Evolutionary conservation across 2,797 vertebrate species (phyloP).

Genomic region (Leptodactylus fallax): DNA sequence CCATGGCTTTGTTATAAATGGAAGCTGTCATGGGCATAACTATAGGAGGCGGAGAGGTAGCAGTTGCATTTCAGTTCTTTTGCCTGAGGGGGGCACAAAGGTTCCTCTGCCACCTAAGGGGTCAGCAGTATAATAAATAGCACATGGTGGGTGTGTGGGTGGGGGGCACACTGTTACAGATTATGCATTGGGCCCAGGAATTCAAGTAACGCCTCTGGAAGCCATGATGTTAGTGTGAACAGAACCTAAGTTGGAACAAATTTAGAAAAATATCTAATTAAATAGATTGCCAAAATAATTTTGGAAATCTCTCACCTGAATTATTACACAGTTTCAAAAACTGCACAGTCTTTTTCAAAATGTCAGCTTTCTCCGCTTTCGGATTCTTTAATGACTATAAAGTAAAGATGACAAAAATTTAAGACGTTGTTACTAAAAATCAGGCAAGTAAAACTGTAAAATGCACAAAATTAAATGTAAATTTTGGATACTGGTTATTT

Average conservation of each 20-base stretch:
- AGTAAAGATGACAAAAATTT: background rate
- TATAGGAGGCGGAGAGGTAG: background rate
- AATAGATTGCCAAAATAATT: background rate
- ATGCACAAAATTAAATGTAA: background rate
- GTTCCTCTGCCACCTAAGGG: background rate
- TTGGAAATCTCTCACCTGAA: conserved; percentile 50
- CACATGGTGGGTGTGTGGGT: background rate
- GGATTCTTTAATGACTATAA: conserved; percentile 86
- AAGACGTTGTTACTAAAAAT: background rate
- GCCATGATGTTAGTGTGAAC: background rate
- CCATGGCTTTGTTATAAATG: background rate
- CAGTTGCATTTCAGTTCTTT: background rate
- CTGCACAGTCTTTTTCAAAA: conserved; percentile 86
- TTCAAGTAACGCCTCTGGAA: no score
- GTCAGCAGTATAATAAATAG: background rate
- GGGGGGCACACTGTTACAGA: background rate
- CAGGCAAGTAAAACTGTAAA: background rate
- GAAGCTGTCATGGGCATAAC: background rate
- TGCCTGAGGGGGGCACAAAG: background rate
- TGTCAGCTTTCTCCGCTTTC: conserved; percentile 91
- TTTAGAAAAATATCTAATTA: background rate
- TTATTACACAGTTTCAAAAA: conserved; percentile 75
- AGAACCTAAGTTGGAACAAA: background rate
- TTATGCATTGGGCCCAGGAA: background rate
- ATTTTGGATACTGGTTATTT: background rate